Evolutionary conservation across 2,888 invertebrate species (phyloP), one percentile per base, ranked within the genome.

Genomic region (Autographa gamma): DNA sequence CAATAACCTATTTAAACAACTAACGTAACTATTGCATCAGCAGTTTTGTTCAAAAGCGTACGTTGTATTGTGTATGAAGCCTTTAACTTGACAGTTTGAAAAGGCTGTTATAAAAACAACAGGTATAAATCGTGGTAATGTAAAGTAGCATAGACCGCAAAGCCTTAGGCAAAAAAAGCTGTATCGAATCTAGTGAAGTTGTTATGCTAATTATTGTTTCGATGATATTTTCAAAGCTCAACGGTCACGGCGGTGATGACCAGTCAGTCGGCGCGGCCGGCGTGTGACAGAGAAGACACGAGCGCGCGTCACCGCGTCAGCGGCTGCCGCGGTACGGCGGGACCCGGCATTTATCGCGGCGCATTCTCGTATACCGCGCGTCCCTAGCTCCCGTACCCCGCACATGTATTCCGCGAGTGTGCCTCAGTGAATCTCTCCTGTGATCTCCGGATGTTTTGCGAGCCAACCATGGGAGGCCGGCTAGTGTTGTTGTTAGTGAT

Each of bases 401-500:
- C 85, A 81, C 81, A 93, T 93, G 93, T 85, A 79, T 86, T 77
- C 71, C 93, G 94, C 92, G 93, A 90, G 94, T 94, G 93, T 83
- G 60, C 61, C 71, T 75, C 85, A 87, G 91, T 91, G 90, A 88
- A 87, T 82, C 84, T 80, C 79, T 84, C 69, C 88, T 86, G 88
- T 91, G 88, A 83, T 82, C 81, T 85, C 83, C 86, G 91, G 90
- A 91, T 89, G 88, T 85, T 89, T 76, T 83, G 80, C 82, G 87
- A 85, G 85, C 79, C 80, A 82, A 89, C 80, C 83, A 95, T 95
- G 95, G 90, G 89, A 88, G 90, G 89, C 87, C 90, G 86, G 75
- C 81, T 89, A 81, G 93, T 95, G 92, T 84, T 94, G 82, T 90
- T 93, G 85, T 90, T 94, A 86, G 92, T 95, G 92, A 88, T 93